Percentiles rank a stretch among this genome's conserved stretches.
Conservation (phyloP, 2,797 vertebrate species). For the Syngnathus acus region DNA sequence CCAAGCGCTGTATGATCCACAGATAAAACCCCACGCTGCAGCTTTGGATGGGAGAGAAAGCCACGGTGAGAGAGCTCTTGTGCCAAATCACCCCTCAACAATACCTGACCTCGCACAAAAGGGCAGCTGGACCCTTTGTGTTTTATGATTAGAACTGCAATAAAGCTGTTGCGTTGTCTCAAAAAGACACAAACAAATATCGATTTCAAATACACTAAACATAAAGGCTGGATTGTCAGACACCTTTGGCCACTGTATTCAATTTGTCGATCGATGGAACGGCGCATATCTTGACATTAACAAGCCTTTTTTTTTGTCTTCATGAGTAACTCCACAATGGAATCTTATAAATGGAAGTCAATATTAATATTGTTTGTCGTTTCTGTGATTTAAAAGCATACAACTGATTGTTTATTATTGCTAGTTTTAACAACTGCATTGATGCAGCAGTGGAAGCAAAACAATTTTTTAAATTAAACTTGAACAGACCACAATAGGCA, state of each 20-base stretch:
- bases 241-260: constrained; percentile 14
- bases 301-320: not conserved
- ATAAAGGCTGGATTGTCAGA: constrained; percentile 6
- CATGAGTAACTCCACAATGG: not conserved
- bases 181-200: constrained; percentile 9
- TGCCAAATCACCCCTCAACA: constrained; percentile 60
- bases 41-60: constrained; percentile 46
- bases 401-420: not conserved
- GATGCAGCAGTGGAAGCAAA: not conserved
- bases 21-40: constrained; percentile 64
- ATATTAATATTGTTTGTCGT: not conserved
- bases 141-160: constrained; percentile 50
- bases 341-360: not conserved
- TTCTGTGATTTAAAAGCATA: not conserved
- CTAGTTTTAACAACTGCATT: not conserved
- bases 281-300: constrained; percentile 20
- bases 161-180: constrained; percentile 32
- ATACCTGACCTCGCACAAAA: constrained; percentile 60
- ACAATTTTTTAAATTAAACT: not conserved
- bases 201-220: constrained; percentile 1
- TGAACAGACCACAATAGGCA: not conserved
- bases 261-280: constrained; percentile 5
- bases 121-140: constrained; percentile 56
- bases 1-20: constrained; percentile 50
- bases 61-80: constrained; percentile 26